Percentiles rank a stretch among this genome's conserved stretches.
Evolutionary conservation across 2,113 vertebrate genomes (phyloP).

Genomic region (Sigmodon hispidus): DNA sequence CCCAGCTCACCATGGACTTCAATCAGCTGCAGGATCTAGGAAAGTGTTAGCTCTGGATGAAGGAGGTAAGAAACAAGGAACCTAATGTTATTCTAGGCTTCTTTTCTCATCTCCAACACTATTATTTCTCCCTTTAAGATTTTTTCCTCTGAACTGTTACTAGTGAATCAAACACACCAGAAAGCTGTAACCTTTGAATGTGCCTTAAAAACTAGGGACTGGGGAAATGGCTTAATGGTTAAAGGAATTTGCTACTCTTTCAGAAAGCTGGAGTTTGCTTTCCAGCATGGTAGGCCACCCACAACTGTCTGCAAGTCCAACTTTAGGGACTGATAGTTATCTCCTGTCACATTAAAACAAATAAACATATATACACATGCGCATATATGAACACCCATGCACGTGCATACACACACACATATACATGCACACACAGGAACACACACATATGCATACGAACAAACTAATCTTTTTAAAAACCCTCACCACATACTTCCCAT

Average conservation of each 20-base stretch:
- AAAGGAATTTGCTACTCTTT: neutral
- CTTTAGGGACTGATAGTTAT: neutral
- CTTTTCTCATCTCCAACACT: neutral
- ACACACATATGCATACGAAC: no score
- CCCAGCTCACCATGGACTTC: neutral
- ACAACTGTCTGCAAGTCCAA: neutral
- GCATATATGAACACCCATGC: no score
- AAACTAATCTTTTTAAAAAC: neutral
- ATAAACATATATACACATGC: neutral
- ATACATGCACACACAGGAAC: neutral
- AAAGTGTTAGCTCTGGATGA: neutral
- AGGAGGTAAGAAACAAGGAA: neutral
- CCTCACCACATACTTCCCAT: neutral
- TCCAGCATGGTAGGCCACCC: neutral
- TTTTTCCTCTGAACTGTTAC: neutral
- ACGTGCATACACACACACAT: neutral
- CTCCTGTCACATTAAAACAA: neutral
- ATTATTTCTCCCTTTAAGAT: neutral
- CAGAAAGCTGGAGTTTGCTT: neutral
- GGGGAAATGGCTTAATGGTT: neutral
- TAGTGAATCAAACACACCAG: neutral
- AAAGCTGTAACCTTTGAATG: neutral
- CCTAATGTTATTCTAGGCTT: neutral
- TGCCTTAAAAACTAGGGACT: neutral
- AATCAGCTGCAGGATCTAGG: neutral